Percentiles rank a stretch among this genome's conserved stretches.
Conservation (phyloP, 2,113 vertebrate genomes). For the Garra rufa region DNA sequence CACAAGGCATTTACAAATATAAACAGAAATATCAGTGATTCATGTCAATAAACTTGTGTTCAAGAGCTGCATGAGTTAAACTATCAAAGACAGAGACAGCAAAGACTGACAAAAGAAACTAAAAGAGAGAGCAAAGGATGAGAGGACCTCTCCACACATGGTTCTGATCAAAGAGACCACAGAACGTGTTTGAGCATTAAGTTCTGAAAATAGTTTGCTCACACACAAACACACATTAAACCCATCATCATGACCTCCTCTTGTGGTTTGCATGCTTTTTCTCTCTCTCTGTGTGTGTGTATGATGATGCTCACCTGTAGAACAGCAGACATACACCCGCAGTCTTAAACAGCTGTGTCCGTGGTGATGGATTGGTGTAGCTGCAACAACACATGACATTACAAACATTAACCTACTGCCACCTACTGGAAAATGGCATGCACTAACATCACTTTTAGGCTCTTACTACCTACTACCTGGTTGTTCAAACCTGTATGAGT, state of each 20-base stretch:
- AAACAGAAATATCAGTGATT: background rate
- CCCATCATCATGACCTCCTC: background rate
- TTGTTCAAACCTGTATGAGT: background rate
- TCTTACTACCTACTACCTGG: background rate
- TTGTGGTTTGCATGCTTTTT: background rate
- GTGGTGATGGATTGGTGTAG: conserved; percentile 90
- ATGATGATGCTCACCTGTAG: conserved; percentile 83
- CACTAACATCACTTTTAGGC: background rate
- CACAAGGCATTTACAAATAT: background rate
- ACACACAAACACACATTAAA: conserved; percentile 23
- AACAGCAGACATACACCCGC: conserved; percentile 94
- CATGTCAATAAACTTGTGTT: background rate
- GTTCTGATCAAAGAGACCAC: conserved; percentile 4
- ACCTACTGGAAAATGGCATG: conserved; percentile 59
- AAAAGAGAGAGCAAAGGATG: background rate
- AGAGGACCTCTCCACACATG: background rate
- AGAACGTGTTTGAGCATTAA: conserved; percentile 8
- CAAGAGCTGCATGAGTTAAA: background rate
- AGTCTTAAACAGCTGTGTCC: conserved; percentile 92
- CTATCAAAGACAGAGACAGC: background rate
- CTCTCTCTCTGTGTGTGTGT: background rate
- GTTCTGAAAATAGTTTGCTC: background rate
- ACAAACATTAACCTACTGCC: conserved; percentile 60
- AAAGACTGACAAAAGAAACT: background rate
- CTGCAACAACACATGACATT: conserved; percentile 71